Percentiles rank a stretch among this genome's conserved stretches.
Conservation (phyloP, 2,113 vertebrate species). For the rabbit (Oryctolagus cuniculus) region mOryCun1.1 NC_091436.1:92474001-92474500, state of each 20-base stretch:
- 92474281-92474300: too few relatives aligned
- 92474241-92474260: too few relatives aligned
- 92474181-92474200: not conserved
- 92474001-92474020: not conserved
- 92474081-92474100: not conserved
- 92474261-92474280: too few relatives aligned
- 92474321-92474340: too few relatives aligned
- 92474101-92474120: not conserved
- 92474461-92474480: not conserved
- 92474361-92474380: not conserved
- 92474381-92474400: not conserved
- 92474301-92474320: too few relatives aligned
- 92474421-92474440: not conserved
- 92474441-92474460: slow-evolving; percentile 6
- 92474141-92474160: not conserved
- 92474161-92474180: not conserved
- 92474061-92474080: not conserved
- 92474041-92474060: not conserved
- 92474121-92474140: not conserved
- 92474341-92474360: too few relatives aligned
- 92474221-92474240: too few relatives aligned
- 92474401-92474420: not conserved
- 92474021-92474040: slow-evolving; percentile 11
- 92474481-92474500: not conserved
- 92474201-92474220: too few relatives aligned